Evolutionary conservation across 35 echinoderm and acorn worm species (phyloP).

Genomic region (Amphiura filiformis): DNA sequence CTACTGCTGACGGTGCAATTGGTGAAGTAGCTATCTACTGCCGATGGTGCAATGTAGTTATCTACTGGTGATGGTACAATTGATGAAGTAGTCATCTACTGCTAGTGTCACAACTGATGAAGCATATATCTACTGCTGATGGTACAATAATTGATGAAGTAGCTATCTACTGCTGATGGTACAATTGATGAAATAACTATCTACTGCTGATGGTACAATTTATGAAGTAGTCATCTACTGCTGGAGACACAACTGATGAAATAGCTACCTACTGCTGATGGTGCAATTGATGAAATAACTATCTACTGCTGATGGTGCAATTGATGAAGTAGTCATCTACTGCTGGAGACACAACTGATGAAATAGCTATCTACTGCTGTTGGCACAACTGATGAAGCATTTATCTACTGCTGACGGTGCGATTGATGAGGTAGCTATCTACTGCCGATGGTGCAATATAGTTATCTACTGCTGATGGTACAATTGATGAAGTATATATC

Average conservation of each 20-base stretch:
- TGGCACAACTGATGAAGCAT: neutral
- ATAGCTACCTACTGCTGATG: neutral
- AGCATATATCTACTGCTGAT: neutral
- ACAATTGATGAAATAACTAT: neutral
- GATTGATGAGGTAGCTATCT: neutral
- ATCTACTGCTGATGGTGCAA: neutral
- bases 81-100: neutral
- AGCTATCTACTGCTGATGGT: neutral
- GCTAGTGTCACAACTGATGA: neutral
- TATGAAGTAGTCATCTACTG: neutral
- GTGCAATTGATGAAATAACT: neutral
- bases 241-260: neutral
- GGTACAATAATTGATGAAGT: too few relatives aligned
- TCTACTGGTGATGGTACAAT: neutral
- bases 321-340: neutral
- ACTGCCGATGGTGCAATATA: neutral
- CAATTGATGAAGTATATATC: neutral
- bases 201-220: neutral
- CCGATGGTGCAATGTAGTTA: neutral
- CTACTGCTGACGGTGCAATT: too few relatives aligned
- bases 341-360: neutral
- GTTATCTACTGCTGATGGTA: neutral
- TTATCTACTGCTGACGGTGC: neutral
- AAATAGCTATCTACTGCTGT: too few relatives aligned
- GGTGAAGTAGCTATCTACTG: too few relatives aligned